Evolutionary conservation across 2,888 invertebrate genomes (phyloP).

Genomic region (Sipha maydis): DNA sequence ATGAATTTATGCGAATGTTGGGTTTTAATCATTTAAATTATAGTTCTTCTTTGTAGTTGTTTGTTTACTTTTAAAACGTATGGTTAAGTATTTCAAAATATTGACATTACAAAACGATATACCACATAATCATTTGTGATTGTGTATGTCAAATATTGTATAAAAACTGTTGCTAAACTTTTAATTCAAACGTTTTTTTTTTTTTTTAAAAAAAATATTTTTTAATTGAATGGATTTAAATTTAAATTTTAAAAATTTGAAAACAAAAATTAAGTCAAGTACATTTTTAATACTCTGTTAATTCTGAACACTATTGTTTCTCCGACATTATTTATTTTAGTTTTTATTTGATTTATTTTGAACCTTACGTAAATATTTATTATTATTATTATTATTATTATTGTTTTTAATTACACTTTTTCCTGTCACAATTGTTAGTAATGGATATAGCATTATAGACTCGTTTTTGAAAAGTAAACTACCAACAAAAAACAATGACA

Average conservation of each 20-base stretch:
- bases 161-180: conserved; percentile 12
- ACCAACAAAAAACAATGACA: too few relatives aligned
- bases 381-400: neutral
- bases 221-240: conserved; percentile 18
- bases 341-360: neutral
- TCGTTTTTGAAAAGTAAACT: too few relatives aligned
- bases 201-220: neutral
- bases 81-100: neutral
- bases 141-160: neutral
- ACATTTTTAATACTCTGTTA: neutral
- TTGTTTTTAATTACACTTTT: too few relatives aligned
- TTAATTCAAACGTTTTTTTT: neutral
- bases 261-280: neutral
- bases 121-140: neutral
- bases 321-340: neutral
- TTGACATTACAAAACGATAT: conserved; percentile 1
- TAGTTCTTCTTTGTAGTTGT: neutral
- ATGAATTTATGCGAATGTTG: neutral
- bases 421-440: too few relatives aligned
- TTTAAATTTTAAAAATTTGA: neutral
- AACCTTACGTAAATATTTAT: neutral
- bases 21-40: neutral
- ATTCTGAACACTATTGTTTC: neutral
- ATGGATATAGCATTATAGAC: too few relatives aligned
- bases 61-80: neutral